Evolutionary conservation across 2,888 invertebrate species (phyloP), one percentile per base, ranked within the genome.

Genomic region (Microdon myrmicae): DNA sequence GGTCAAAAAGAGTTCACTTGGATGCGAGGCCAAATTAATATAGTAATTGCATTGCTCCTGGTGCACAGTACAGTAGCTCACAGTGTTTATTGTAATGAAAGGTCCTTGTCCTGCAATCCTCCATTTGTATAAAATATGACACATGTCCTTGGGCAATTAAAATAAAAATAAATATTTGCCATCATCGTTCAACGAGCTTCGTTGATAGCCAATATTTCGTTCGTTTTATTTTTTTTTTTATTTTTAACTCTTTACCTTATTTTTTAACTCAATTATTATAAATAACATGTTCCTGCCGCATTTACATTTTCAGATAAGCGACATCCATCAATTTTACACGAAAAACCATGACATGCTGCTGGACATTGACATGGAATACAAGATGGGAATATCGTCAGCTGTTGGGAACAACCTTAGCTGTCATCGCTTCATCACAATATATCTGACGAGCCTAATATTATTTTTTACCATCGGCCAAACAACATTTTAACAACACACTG

Each of bases 261-360:
- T n/a, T n/a, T n/a, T n/a, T n/a, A n/a, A n/a, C n/a, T n/a, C n/a
- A n/a, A n/a, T n/a, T n/a, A n/a, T n/a, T n/a, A n/a, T n/a, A n/a
- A n/a, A n/a, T n/a, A n/a, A n/a, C n/a, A n/a, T n/a, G n/a, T n/a
- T n/a, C n/a, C n/a, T n/a, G n/a, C n/a, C n/a, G n/a, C n/a, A n/a
- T 31, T 14, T 48, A 55, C 29, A 25, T 34, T 80, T 80, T 2
- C 79, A 86, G 86, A 87, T 87, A 28, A 88, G 88, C 73, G 88
- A 88, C 71, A 85, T 87, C 49, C 88, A 88, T 80, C 87, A 87
- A 73, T 89, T 89, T 79, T 87, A 87, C 79, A 88, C 88, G 0
- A 79, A 86, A 22, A 85, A 86, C 61, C 84, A 85, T n/a, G 79
- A 82, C 61, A 71, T 79, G 54, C 76, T 77, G 16, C 71, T 77